phyloP scores from a whole-genome alignment of 2,797 vertebrate species.

The Arnoldichthys spilopterus region DNA sequence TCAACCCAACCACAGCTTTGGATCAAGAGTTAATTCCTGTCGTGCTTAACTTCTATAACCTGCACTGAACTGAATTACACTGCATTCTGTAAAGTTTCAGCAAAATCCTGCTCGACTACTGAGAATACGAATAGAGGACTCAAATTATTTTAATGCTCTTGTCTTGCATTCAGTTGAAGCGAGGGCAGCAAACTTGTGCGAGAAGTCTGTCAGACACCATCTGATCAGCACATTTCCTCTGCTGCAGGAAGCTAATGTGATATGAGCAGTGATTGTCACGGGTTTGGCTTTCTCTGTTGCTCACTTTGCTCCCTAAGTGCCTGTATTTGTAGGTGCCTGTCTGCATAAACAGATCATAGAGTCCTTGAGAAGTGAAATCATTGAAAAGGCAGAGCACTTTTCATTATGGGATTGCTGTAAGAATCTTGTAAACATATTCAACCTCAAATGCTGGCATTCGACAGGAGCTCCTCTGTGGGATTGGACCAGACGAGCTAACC shows the following conservation, averaged over 20 bases:
- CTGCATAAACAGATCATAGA: slow-evolving; percentile 37
- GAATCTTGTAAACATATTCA: too few relatives aligned
- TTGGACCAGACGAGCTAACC: too few relatives aligned
- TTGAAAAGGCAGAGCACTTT: not conserved
- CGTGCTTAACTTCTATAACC: not conserved
- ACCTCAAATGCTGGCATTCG: too few relatives aligned
- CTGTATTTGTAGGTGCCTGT: slow-evolving; percentile 34
- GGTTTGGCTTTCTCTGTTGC: not conserved
- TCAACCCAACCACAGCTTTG: slow-evolving; percentile 28
- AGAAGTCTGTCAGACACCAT: slow-evolving; percentile 12
- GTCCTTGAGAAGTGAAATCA: not conserved
- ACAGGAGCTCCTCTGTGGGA: too few relatives aligned
- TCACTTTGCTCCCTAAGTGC: slow-evolving; percentile 1
- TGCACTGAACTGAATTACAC: not conserved
- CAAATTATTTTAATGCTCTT: not conserved
- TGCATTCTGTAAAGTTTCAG: not conserved
- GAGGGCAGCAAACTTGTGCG: slow-evolving; percentile 12
- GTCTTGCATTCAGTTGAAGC: not conserved
- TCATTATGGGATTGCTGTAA: too few relatives aligned
- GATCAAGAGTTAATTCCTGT: not conserved
- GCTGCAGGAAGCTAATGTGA: slow-evolving; percentile 41
- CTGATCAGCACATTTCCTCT: slow-evolving; percentile 33
- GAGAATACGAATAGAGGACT: not conserved
- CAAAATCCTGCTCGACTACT: not conserved
- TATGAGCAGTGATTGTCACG: slow-evolving; percentile 48